These are phyloP conservation scores for Lepilemur ruficaudatus DNA, from an alignment of 2,797 vertebrate species.

Conservation along the genomic window DNA sequence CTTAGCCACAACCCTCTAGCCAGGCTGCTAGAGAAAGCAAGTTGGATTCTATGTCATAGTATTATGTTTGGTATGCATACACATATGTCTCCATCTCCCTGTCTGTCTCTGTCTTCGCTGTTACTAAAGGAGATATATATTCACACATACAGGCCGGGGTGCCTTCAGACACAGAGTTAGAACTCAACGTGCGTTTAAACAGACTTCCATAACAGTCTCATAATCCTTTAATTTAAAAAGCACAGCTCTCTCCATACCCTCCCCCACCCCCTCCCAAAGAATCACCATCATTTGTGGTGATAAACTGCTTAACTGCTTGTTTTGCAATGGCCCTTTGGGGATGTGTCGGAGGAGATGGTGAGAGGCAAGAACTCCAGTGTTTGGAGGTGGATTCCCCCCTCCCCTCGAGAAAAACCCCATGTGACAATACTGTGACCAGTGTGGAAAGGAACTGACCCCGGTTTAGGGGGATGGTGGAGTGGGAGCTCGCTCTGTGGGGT, in stretches of 20 bases:
- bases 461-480: neutral
- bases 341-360: neutral
- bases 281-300: neutral
- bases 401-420: neutral
- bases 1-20: conserved; percentile 25
- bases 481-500: neutral
- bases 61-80: conserved; percentile 65
- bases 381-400: neutral
- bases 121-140: conserved; percentile 51
- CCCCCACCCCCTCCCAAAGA: neutral
- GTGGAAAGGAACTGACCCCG: neutral
- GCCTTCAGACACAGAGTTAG: conserved; percentile 47
- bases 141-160: neutral
- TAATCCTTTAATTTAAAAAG: conserved; percentile 68
- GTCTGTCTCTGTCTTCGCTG: conserved; percentile 60
- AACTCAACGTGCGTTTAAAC: conserved; percentile 60
- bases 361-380: neutral
- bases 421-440: neutral
- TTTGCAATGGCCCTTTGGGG: neutral
- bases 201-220: conserved; percentile 41
- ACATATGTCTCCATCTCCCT: conserved; percentile 62
- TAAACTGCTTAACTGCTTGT: conserved; percentile 10
- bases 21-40: conserved; percentile 45
- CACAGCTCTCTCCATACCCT: conserved; percentile 30
- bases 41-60: conserved; percentile 58